Evolutionary conservation across 2,797 vertebrate genomes (phyloP), one percentile per base, ranked within the genome.

Genomic region (Bucorvus abyssinicus): DNA sequence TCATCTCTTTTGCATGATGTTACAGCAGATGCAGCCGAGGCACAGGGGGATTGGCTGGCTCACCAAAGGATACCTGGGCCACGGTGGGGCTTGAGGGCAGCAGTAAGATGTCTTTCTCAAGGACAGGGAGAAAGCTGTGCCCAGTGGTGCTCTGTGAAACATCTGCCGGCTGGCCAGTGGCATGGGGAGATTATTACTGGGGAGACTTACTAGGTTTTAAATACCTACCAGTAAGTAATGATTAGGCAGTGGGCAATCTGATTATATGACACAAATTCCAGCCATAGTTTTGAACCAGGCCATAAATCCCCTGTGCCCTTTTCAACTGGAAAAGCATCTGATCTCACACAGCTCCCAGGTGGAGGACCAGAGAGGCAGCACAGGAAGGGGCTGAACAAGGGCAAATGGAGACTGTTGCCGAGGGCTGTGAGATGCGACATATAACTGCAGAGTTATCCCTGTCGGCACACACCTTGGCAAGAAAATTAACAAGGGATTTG

Each of bases 71-170:
- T 59, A 20, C n/a, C 47, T 32, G 42, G 56, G 36, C 23, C 5
- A 0, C 0, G 4, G 9, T 2, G 27, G 29, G 27, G 19, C 59
- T 68, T 2, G 3, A 26, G 24, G 27, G 23, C 0, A 0, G 76
- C 22, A 49, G 15, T 22, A 1, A 2, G 2, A 14, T 26, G 24
- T 29, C 18, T 30, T 55, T 34, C n/a, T 32, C 32, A 57, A 91
- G 84, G 14, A 57, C 3, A 4, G 32, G 15, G 32, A 44, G 53
- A 44, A 84, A 15, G 23, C 81, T 8, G 59, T 27, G 29, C 32
- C 70, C 57, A 34, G 59, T 7, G 1, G 32, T 60, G 42, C 22
- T 71, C 80, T 12, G 21, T 0, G 1, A 29, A 53, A 21, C 45
- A 57, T n/a, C 83, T 61, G 55, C 65, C 0, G 3, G 13, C 52